phyloP scores from a whole-genome alignment of 2,888 invertebrate species.

The Agrochola macilenta region DNA sequence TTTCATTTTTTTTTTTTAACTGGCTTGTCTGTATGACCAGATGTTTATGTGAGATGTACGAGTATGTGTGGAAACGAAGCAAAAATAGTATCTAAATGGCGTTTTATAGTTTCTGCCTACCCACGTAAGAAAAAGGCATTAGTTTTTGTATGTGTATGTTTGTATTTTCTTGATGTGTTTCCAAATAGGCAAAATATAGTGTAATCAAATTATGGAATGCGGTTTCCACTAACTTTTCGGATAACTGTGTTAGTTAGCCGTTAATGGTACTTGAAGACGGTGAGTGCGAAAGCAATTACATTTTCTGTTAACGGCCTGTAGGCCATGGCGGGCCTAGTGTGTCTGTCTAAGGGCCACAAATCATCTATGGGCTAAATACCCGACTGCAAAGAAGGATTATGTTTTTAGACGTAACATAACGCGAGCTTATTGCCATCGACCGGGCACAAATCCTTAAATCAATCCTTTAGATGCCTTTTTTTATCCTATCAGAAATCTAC shows the following conservation, averaged over 20 bases:
- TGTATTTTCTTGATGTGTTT: neutral
- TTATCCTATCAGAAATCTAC: neutral
- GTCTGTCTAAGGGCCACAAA: neutral
- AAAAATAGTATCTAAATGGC: too few relatives aligned
- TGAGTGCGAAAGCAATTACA: neutral
- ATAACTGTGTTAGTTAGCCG: constrained; percentile 2
- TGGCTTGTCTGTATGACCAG: too few relatives aligned
- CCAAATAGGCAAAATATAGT: neutral
- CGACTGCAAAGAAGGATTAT: neutral
- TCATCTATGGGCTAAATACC: neutral
- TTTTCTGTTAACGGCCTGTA: constrained; percentile 6
- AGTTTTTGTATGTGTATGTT: neutral
- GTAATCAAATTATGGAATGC: neutral
- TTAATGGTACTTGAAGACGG: neutral
- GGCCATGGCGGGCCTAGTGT: too few relatives aligned
- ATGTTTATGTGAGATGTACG: too few relatives aligned
- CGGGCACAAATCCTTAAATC: too few relatives aligned
- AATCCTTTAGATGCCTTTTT: neutral
- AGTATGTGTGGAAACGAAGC: too few relatives aligned
- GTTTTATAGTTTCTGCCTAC: too few relatives aligned
- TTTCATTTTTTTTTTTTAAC: too few relatives aligned
- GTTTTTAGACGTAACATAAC: neutral
- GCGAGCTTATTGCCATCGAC: too few relatives aligned
- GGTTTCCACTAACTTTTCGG: neutral
- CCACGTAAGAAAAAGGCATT: too few relatives aligned